phyloP scores from a whole-genome alignment of 1,140 invertebrate species.

The Bombus pascuorum region DNA sequence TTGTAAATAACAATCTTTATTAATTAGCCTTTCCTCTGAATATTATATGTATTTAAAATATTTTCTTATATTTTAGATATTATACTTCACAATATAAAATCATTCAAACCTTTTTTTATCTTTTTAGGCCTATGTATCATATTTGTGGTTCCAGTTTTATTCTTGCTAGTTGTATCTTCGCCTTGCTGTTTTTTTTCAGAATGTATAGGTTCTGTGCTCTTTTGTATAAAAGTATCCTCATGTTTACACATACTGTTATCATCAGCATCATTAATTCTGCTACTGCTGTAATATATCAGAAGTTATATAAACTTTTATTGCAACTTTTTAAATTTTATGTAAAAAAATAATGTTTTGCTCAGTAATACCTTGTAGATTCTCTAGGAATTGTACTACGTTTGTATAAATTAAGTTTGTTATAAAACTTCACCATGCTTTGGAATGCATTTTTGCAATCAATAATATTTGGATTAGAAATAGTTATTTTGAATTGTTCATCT shows the following conservation, averaged over 20 bases:
- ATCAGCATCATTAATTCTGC: background rate
- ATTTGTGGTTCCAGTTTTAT: background rate
- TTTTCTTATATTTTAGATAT: background rate
- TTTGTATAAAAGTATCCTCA: background rate
- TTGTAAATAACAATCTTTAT: background rate
- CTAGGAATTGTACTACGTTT: background rate
- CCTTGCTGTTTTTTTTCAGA: background rate
- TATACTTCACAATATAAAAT: slow-evolving; percentile 41
- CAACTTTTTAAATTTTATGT: background rate
- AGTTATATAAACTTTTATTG: background rate
- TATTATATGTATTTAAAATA: slow-evolving; percentile 11
- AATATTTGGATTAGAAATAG: slow-evolving; percentile 6
- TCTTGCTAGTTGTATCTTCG: background rate
- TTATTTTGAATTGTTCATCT: slow-evolving; percentile 60
- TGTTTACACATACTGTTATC: background rate
- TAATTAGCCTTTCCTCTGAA: background rate
- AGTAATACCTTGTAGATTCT: slow-evolving; percentile 28
- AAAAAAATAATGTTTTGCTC: background rate
- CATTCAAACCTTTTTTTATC: slow-evolving; percentile 42
- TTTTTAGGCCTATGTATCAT: slow-evolving; percentile 37
- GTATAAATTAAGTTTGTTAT: slow-evolving; percentile 36
- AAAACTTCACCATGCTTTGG: slow-evolving; percentile 45
- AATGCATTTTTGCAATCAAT: slow-evolving; percentile 49
- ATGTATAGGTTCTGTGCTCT: background rate
- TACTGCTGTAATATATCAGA: background rate